phyloP scores from a whole-genome alignment of 2,888 invertebrate genomes.

The Coleophora deauratella region DNA sequence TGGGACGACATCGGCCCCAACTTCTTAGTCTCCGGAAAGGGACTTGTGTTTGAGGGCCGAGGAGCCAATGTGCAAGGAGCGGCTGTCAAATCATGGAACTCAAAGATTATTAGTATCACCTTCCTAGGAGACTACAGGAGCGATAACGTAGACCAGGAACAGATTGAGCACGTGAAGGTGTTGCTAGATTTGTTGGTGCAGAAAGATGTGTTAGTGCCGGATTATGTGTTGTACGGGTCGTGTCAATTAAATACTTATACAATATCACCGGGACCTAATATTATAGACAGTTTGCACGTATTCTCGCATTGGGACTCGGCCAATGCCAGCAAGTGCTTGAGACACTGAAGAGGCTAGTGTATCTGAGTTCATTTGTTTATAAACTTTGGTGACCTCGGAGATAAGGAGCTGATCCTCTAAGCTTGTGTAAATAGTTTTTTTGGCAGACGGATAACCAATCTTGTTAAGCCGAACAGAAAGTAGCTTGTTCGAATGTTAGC shows the following conservation, averaged over 20 bases:
- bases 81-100: constrained; percentile 42
- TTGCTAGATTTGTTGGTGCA: constrained; percentile 36
- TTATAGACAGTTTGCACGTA: constrained; percentile 29
- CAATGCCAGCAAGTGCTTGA: constrained; percentile 26
- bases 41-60: constrained; percentile 52
- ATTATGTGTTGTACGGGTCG: constrained; percentile 39
- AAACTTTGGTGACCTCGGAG: too few species aligned
- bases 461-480: too few species aligned
- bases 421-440: too few species aligned
- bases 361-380: too few species aligned
- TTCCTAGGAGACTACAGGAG: constrained; percentile 48
- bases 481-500: too few species aligned
- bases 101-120: constrained; percentile 41
- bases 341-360: too few species aligned
- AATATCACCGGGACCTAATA: constrained; percentile 36
- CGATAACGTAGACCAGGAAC: constrained; percentile 25
- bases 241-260: constrained; percentile 40
- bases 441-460: too few species aligned
- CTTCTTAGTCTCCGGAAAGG: constrained; percentile 48
- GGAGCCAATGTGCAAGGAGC: constrained; percentile 48
- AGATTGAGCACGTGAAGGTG: constrained; percentile 38
- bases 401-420: too few species aligned
- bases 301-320: constrained; percentile 40
- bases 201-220: constrained; percentile 26
- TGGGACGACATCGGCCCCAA: constrained; percentile 53